phyloP scores from a whole-genome alignment of 2,113 vertebrate species.

The Caranx ignobilis region DNA sequence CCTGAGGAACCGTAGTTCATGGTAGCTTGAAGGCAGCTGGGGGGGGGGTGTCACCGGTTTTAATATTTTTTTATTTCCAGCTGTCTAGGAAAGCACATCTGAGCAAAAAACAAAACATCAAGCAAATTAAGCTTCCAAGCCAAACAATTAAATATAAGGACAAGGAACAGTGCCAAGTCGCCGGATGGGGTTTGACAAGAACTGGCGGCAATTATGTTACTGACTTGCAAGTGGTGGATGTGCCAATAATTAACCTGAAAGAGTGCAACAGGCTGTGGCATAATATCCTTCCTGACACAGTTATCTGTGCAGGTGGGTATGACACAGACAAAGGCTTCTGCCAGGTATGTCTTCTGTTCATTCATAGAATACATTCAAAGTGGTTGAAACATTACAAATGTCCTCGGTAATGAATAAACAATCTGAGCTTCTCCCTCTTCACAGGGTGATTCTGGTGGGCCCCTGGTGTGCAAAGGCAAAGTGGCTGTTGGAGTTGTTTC shows the following conservation, averaged over 20 bases:
- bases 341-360: constrained; percentile 54
- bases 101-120: constrained; percentile 6
- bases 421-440: not conserved
- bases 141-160: constrained; percentile 2
- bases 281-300: not conserved
- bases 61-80: too few relatives aligned
- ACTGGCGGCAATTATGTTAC: rapidly evolving
- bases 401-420: not conserved
- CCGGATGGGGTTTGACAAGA: constrained; percentile 67
- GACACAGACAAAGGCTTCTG: constrained; percentile 59
- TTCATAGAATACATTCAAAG: not conserved
- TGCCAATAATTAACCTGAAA: constrained; percentile 32
- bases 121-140: constrained; percentile 22
- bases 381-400: not conserved
- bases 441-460: constrained; percentile 89
- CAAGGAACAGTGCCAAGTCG: constrained; percentile 57
- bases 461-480: constrained; percentile 81
- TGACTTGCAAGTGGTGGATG: constrained; percentile 44
- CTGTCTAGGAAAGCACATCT: too few relatives aligned
- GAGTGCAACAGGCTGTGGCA: constrained; percentile 45
- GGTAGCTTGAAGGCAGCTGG: too few relatives aligned
- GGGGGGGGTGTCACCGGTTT: not conserved
- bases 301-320: constrained; percentile 69
- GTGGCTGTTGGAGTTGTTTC: constrained; percentile 84
- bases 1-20: too few relatives aligned